phyloP scores from a whole-genome alignment of 2,113 vertebrate species.

The Phalacrocorax brasilianus region DNA sequence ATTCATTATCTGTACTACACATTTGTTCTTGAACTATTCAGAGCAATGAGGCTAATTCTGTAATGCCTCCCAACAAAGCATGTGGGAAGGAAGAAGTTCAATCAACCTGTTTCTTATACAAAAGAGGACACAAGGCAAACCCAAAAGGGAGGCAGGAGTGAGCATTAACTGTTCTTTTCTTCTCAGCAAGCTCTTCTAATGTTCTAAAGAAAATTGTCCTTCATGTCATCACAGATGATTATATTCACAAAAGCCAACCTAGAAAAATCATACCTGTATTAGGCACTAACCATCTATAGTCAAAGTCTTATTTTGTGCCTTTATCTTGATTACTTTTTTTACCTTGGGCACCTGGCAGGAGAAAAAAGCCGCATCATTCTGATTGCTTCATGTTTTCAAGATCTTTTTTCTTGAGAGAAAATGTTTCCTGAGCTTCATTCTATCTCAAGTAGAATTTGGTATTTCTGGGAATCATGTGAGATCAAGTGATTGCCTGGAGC shows the following conservation, averaged over 20 bases:
- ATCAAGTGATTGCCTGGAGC: conserved; percentile 8
- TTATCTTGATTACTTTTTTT: conserved; percentile 27
- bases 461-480: neutral
- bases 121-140: neutral
- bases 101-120: neutral
- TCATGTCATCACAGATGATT: neutral
- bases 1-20: neutral
- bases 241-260: neutral
- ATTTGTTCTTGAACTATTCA: neutral
- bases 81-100: neutral
- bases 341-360: neutral
- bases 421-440: neutral
- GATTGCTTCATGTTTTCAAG: conserved; percentile 4
- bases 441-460: neutral
- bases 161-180: neutral
- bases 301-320: neutral
- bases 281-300: neutral
- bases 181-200: neutral
- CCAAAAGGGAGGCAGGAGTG: neutral
- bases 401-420: neutral
- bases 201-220: neutral
- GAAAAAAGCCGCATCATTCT: neutral
- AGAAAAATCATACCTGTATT: neutral
- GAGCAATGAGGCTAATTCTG: neutral
- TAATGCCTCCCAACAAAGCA: neutral